Evolutionary conservation across 2,888 invertebrate species (phyloP), one percentile per base, ranked within the genome.

Genomic region (Acheta domesticus): DNA sequence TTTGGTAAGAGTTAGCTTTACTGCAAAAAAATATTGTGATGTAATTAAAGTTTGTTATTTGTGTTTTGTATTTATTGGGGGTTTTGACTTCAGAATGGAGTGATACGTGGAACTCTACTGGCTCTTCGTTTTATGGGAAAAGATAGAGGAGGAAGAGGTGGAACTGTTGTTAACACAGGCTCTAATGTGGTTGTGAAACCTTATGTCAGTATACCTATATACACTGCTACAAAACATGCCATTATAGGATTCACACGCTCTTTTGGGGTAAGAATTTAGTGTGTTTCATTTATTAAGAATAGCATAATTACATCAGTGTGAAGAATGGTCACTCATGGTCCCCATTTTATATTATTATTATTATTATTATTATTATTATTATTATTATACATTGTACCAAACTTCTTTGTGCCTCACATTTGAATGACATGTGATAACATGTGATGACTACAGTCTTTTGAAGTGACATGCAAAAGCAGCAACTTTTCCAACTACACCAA

Each of bases 141-240:
- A 83, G 93, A 94, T 86, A 91, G 92, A 83, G 93, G 93, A 20
- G 93, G 93, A 0, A 89, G 91, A 77, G 93, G 93, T 20, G 94
- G 94, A n/a, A 89, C 91, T 76, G 92, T 95, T 79, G 89, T 95
- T 76, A 94, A 94, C 86, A 92, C 92, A 8, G 93, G 94, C 2
- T 93, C 93, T 78, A 93, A 92, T 49, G 91, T 92, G 49, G 92
- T 93, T 84, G 88, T 89, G 75, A 89, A 89, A 82, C 93, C 93
- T 0, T 91, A 93, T 84, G 91, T 93, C 11, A 92, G 93, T 80
- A 91, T 92, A 49, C 93, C 94, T 2, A 93, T 93, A 83, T 93
- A 93, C 87, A 92, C 93, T 0, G 93, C 93, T 19, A 93, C 93
- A 20, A 93, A 93, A 85, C 93, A 93, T 84, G 93, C 93, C 0